Conservation (phyloP, 2,113 vertebrate genomes). For the Circaetus gallicus region DNA sequence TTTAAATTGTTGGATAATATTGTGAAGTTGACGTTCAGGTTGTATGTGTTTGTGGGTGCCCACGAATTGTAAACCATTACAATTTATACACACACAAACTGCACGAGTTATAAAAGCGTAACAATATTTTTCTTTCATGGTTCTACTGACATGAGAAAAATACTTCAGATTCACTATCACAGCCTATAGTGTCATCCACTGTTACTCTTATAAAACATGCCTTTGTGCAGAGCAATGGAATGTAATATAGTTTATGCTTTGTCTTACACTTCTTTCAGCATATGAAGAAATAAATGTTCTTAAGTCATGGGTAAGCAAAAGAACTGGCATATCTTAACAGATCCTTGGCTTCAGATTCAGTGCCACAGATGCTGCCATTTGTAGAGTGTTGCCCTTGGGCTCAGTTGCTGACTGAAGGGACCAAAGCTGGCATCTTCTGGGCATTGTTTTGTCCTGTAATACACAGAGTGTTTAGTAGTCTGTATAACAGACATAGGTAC, state of each 20-base stretch:
- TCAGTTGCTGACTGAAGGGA: neutral
- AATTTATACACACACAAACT: neutral
- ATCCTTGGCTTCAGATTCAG: neutral
- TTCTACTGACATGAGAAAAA: neutral
- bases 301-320: neutral
- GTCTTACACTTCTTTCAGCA: neutral
- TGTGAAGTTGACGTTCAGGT: neutral
- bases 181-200: neutral
- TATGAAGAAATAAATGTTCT: neutral
- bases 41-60: neutral
- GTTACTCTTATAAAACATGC: neutral
- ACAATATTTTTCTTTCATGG: constrained; percentile 23
- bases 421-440: neutral
- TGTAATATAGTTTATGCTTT: neutral
- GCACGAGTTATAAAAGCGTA: neutral
- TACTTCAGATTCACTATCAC: neutral
- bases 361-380: neutral
- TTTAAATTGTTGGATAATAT: constrained; percentile 17
- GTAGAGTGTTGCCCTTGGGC: neutral
- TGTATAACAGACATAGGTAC: neutral
- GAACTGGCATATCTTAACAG: neutral
- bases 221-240: neutral
- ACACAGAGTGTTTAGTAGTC: neutral
- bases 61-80: neutral
- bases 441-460: neutral